phyloP scores from a whole-genome alignment of 2,888 invertebrate species.

The Acrobasis repandana region DNA sequence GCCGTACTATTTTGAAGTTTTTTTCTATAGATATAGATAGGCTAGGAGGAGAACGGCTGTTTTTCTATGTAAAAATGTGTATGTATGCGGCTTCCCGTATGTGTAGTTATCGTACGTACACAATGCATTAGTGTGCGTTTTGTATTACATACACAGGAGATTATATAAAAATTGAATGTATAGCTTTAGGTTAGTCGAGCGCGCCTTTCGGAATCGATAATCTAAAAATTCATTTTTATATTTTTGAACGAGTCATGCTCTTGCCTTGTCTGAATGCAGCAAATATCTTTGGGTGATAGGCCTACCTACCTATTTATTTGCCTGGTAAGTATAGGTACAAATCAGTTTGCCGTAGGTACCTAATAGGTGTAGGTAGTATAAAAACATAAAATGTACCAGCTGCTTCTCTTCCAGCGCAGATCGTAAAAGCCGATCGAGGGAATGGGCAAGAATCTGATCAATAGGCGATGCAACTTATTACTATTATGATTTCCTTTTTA shows the following conservation, averaged over 20 bases:
- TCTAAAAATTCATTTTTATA: slow-evolving; percentile 72
- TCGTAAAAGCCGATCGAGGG: too few relatives aligned
- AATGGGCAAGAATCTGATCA: too few relatives aligned
- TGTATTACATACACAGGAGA: slow-evolving; percentile 51
- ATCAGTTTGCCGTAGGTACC: too few relatives aligned
- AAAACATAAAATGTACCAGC: too few relatives aligned
- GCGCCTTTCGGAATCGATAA: slow-evolving; percentile 69
- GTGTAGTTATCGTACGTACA: slow-evolving; percentile 67
- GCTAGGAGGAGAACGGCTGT: slow-evolving; percentile 72
- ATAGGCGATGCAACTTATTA: too few relatives aligned
- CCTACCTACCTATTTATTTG: too few relatives aligned
- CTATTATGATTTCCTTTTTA: too few relatives aligned
- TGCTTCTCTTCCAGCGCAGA: too few relatives aligned
- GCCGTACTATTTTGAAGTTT: slow-evolving; percentile 81
- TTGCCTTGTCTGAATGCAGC: slow-evolving; percentile 1
- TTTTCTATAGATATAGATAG: slow-evolving; percentile 70
- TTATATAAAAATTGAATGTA: slow-evolving; percentile 64
- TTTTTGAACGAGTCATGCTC: slow-evolving; percentile 55
- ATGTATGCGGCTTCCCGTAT: slow-evolving; percentile 74
- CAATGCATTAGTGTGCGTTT: slow-evolving; percentile 55
- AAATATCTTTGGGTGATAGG: too few relatives aligned
- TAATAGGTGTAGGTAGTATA: too few relatives aligned
- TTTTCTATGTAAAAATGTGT: slow-evolving; percentile 72
- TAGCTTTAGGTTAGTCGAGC: slow-evolving; percentile 45
- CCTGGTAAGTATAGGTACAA: too few relatives aligned